Base-by-base conservation (phyloP, 2,113 vertebrate genomes). In the Bothrops jararaca region DNA sequence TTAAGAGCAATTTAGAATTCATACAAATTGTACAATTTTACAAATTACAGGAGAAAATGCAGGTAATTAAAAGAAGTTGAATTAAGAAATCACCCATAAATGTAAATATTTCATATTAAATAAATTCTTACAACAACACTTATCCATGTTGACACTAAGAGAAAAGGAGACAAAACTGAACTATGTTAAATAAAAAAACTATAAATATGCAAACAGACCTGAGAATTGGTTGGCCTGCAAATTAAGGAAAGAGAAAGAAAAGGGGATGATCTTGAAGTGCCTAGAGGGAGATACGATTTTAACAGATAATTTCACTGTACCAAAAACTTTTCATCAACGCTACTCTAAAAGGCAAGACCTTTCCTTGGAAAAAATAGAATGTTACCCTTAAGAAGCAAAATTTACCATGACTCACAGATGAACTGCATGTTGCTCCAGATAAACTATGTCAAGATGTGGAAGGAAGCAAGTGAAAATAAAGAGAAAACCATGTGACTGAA, bases 401-500 rank as follows among this genome's bases (percentile, higher is more conserved):
- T n/a, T 69, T 69, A 69, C 60, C 29, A n/a, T 0, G 0, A 15
- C 29, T 69, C 29, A 15, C 29, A 69, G 12, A n/a, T 64, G 60
- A 64, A 64, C 57, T 64, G 26, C 10, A n/a, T 69, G 60, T 69
- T 69, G 60, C 13, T 69, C 23, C 12, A 69, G 12, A 69, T 60
- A 10, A 60, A 60, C 57, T 26, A 60, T 60, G 24, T 69, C 29
- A 69, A 69, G n/a, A 69, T n/a, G 26, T 64, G 60, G 11, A n/a
- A n/a, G 11, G 11, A 64, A 64, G 60, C 26, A 64, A 64, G 58
- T 60, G 3, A 9, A 26, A 29, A 4, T 5, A 53, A 20, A 52
- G 34, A 57, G 85, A 89, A 93, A 88, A 91, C 92, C 93, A 94
- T 0, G 0, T 95, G 94, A 34, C 18, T 74, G 29, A 15, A 69